Base-by-base conservation (phyloP, 2,888 invertebrate species). In the Acleris emargana region DNA sequence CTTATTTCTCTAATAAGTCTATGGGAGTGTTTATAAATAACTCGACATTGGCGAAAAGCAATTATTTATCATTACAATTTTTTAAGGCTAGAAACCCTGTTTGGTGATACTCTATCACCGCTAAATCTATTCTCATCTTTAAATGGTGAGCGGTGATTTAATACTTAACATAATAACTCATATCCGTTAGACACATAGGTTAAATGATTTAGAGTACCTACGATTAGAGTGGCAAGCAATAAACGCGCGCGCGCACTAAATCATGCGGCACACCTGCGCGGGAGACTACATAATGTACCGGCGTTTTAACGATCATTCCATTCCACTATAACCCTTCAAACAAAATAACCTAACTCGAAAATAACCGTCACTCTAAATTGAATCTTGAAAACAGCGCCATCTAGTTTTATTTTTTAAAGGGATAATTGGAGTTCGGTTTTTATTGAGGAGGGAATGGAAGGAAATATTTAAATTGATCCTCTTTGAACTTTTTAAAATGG, bases 241-340 rank as follows among this genome's bases (percentile, higher is more conserved):
- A 59, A 64, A 42, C 53, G 58, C 38, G 38, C 38, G 38, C 38
- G 32, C 58, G 38, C 17, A 28, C 49, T 63, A 58, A 63, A 51
- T 58, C 62, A 62, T 64, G 58, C 53, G 64, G 58, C 54, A 42
- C 64, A 64, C 64, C 64, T 64, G 58, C 53, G 58, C 64, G n/a
- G 17, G n/a, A 38, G 38, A 5, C 42, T 17, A 20, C 54, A 42
- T 49, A 42, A 42, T 54, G 45, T 45, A 45, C 45, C 45, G 45
- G n/a, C 45, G 17, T 45, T 45, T 45, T 45, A 45, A 45, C 45
- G 45, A 45, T 45, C 45, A 45, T 16, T 45, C 7, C 45, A 17
- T 17, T 45, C n/a, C n/a, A n/a, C n/a, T n/a, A 17, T 45, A 45
- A 45, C 5, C 7, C 16, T n/a, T 2, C n/a, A n/a, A 45, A n/a